A percentile compares a stretch with the other conserved stretches of the same genome.
Conservation (phyloP, 2,797 vertebrate species). For the Pangasius macronema region DNA sequence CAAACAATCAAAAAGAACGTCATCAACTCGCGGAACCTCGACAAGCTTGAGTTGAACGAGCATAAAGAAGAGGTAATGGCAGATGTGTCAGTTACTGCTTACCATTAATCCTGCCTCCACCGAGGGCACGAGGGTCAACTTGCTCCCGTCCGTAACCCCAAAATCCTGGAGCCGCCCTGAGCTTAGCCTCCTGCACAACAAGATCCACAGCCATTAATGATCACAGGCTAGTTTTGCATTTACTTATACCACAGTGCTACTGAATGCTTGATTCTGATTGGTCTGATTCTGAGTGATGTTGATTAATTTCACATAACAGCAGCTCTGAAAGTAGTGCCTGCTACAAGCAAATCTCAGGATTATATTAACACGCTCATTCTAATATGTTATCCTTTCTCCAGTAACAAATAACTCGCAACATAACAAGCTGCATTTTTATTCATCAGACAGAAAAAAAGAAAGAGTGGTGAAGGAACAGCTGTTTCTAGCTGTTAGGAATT, state of each 20-base stretch:
- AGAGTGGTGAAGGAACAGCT: background rate
- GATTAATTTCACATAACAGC: background rate
- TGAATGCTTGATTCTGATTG: background rate
- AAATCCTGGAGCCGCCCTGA: slow-evolving; percentile 85
- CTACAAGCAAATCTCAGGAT: background rate
- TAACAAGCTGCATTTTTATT: background rate
- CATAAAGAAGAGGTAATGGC: background rate
- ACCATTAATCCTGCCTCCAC: slow-evolving; percentile 90
- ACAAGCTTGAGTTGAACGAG: background rate
- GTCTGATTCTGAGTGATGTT: too few species aligned
- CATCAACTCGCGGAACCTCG: background rate
- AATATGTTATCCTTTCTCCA: background rate
- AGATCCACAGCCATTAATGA: slow-evolving; percentile 9
- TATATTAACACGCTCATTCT: background rate
- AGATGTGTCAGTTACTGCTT: slow-evolving; percentile 54
- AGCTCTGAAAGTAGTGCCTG: background rate
- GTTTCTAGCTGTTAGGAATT: background rate
- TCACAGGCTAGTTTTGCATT: background rate
- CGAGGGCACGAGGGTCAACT: slow-evolving; percentile 86
- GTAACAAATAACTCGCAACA: background rate
- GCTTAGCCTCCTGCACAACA: slow-evolving; percentile 78
- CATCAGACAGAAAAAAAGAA: background rate
- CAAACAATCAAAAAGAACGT: background rate
- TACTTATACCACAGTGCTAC: too few species aligned
- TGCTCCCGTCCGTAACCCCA: slow-evolving; percentile 87